phyloP scores from a whole-genome alignment of 2,888 invertebrate species.

The Meteorus colon region DNA sequence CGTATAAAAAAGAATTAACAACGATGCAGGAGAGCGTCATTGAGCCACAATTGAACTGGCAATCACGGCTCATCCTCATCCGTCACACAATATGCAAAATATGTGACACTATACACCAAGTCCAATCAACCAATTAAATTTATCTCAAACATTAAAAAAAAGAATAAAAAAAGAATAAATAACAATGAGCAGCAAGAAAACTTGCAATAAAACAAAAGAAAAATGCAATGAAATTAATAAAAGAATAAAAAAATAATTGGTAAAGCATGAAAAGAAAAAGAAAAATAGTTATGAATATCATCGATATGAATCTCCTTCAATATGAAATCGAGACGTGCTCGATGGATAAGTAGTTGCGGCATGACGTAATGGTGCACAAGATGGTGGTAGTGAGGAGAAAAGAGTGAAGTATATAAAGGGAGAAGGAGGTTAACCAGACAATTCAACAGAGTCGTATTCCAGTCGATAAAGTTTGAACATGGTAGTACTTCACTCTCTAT shows the following conservation, averaged over 20 bases:
- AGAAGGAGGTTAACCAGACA: constrained; percentile 20
- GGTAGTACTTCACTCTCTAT: neutral
- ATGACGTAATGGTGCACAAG: constrained; percentile 18
- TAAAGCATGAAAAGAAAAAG: neutral
- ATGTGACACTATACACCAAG: neutral
- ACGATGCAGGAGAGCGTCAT: constrained; percentile 61
- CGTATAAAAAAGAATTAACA: constrained; percentile 48
- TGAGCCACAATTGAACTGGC: constrained; percentile 69
- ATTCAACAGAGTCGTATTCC: constrained; percentile 28
- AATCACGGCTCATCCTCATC: constrained; percentile 68
- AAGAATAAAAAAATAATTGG: neutral
- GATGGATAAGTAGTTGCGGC: neutral
- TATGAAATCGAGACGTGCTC: constrained; percentile 6
- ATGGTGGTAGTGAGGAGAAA: neutral
- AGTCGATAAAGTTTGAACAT: constrained; percentile 32
- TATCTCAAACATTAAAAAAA: neutral
- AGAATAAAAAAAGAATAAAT: too few relatives aligned
- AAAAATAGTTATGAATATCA: neutral
- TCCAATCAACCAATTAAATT: neutral
- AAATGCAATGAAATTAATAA: neutral
- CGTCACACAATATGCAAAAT: constrained; percentile 30
- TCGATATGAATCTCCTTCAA: neutral
- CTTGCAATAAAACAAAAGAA: too few relatives aligned
- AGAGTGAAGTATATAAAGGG: neutral
- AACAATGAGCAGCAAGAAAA: too few relatives aligned